phyloP scores from a whole-genome alignment of 2,113 vertebrate species.

The Peucedramus taeniatus region DNA sequence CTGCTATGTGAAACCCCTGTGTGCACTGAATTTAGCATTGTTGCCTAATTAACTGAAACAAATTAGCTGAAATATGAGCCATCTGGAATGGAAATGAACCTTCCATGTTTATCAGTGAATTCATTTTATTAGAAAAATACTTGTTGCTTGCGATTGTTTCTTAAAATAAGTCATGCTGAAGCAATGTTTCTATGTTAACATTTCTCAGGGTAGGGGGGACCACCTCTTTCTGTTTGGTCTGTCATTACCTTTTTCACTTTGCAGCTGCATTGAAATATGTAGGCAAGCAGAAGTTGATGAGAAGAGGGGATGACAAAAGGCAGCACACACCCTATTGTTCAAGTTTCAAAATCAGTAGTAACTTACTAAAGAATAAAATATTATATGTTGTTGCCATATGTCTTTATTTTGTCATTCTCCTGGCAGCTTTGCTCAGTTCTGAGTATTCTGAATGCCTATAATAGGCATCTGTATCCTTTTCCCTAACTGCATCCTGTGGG shows the following conservation, averaged over 20 bases:
- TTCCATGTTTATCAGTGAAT: not conserved
- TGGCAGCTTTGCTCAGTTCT: not conserved
- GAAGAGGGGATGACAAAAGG: not conserved
- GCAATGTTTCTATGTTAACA: not conserved
- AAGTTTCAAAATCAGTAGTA: not conserved
- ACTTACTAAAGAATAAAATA: not conserved
- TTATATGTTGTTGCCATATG: not conserved
- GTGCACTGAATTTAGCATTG: conserved; percentile 33
- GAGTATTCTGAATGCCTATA: not conserved
- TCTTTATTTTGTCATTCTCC: not conserved
- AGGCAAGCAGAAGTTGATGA: not conserved
- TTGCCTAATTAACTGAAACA: conserved; percentile 69
- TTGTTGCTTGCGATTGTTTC: conserved; percentile 17
- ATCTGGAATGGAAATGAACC: conserved; percentile 71
- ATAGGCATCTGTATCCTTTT: not conserved
- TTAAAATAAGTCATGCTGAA: conserved; percentile 6
- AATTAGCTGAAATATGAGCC: conserved; percentile 66
- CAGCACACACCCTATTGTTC: not conserved
- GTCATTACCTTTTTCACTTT: not conserved
- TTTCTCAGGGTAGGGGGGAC: not conserved
- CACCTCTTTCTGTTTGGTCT: not conserved
- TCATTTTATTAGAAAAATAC: conserved; percentile 46
- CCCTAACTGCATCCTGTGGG: not conserved
- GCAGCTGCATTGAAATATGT: not conserved
- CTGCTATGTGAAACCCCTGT: not conserved